phyloP scores from a whole-genome alignment of 2,888 invertebrate genomes.

The Aethes cnicana region DNA sequence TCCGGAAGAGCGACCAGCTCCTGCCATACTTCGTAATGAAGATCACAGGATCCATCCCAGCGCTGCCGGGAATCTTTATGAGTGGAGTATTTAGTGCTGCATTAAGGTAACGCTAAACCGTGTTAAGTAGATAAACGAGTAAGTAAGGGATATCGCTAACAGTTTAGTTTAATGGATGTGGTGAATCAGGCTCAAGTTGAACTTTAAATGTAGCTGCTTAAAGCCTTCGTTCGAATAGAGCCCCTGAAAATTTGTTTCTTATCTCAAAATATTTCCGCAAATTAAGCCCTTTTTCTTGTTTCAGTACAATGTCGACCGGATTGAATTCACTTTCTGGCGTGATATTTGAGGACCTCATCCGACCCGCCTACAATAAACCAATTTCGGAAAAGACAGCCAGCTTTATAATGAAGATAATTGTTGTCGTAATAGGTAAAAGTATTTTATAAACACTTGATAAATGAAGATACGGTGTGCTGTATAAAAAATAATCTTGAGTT shows the following conservation, averaged over 20 bases:
- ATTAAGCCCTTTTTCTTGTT: slow-evolving; percentile 34
- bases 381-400: slow-evolving; percentile 85
- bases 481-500: too few species aligned
- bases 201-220: too few species aligned
- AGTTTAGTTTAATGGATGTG: too few species aligned
- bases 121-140: too few species aligned
- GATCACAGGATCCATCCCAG: slow-evolving; percentile 86
- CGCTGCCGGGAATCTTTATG: slow-evolving; percentile 91
- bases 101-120: slow-evolving; percentile 84
- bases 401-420: slow-evolving; percentile 87
- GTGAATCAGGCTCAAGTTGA: too few species aligned
- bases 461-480: too few species aligned
- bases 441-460: background rate
- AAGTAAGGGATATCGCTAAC: too few species aligned
- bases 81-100: slow-evolving; percentile 94
- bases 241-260: too few species aligned
- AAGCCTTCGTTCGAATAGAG: too few species aligned
- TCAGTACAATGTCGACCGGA: slow-evolving; percentile 89
- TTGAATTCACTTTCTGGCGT: slow-evolving; percentile 89
- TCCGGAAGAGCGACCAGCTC: slow-evolving; percentile 87
- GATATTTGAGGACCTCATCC: slow-evolving; percentile 88
- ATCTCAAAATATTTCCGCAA: too few species aligned
- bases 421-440: slow-evolving; percentile 82
- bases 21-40: slow-evolving; percentile 93
- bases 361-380: slow-evolving; percentile 84